Percentiles rank a stretch among this genome's conserved stretches.
Evolutionary conservation across 2,888 invertebrate species (phyloP).

Genomic region (Conchocele bisecta): DNA sequence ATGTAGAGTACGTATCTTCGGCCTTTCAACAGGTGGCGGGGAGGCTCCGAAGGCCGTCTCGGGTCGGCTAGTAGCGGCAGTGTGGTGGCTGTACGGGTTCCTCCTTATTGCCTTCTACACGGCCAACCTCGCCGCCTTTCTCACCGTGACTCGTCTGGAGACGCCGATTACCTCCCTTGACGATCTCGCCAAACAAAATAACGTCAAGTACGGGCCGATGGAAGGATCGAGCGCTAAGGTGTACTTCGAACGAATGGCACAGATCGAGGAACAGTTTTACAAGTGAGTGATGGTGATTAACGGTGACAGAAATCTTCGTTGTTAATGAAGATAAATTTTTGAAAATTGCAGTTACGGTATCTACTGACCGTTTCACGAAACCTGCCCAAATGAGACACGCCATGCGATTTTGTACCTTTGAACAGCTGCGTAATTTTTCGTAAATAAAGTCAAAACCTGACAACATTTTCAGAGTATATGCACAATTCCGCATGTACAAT

Average conservation of each 20-base stretch:
- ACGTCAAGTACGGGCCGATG: conserved; percentile 96
- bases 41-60: conserved; percentile 91
- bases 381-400: no score
- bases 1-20: no score
- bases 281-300: conserved; percentile 92
- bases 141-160: conserved; percentile 93
- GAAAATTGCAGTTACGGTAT: not conserved
- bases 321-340: not conserved
- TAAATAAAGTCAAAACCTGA: no score
- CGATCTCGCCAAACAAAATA: conserved; percentile 97
- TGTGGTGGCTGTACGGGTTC: conserved; percentile 99
- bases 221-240: conserved; percentile 94
- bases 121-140: conserved; percentile 97
- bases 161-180: conserved; percentile 95
- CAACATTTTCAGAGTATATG: not conserved
- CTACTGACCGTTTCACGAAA: no score
- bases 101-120: conserved; percentile 99
- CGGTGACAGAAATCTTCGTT: not conserved
- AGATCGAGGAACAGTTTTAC: conserved; percentile 96
- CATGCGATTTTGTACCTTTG: no score
- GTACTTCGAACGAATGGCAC: conserved; percentile 97
- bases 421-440: no score
- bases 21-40: conserved; percentile 82
- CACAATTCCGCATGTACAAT: not conserved
- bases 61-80: conserved; percentile 96